Evolutionary conservation across 30 jellyfish, hydroid and myxozoan species (phyloP).

Genomic region (Catostylus mosaicus): DNA sequence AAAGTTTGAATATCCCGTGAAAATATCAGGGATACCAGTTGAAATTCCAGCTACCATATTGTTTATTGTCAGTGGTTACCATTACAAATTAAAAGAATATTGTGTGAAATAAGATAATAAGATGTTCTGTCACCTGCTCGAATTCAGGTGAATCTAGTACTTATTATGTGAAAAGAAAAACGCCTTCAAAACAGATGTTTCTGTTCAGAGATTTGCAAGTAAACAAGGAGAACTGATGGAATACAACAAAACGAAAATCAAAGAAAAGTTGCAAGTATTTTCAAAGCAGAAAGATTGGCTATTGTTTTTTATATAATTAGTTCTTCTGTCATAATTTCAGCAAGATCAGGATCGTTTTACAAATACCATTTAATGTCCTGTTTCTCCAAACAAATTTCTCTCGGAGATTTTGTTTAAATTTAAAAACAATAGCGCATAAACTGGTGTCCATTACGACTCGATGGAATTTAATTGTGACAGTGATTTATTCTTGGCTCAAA

Average conservation of each 20-base stretch:
- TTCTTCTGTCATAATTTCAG: too few relatives aligned
- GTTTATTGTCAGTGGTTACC: not conserved
- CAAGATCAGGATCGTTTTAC: too few relatives aligned
- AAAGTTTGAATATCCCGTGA: not conserved
- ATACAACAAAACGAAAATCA: not conserved
- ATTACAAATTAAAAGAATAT: not conserved
- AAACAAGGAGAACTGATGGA: not conserved
- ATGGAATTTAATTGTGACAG: not conserved
- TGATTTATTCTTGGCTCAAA: not conserved
- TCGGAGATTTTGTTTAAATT: too few relatives aligned
- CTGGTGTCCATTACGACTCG: not conserved
- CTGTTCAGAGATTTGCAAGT: not conserved
- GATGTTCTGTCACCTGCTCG: conserved; percentile 17
- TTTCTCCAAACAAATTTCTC: too few relatives aligned
- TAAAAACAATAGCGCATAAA: too few relatives aligned
- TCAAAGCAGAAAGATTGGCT: not conserved
- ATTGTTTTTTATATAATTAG: not conserved
- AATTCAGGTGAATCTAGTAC: not conserved
- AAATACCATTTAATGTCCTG: too few relatives aligned
- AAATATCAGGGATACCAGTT: not conserved
- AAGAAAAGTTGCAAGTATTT: not conserved
- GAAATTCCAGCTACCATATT: not conserved
- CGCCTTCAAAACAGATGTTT: not conserved
- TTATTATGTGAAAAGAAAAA: not conserved
- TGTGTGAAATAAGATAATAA: conserved; percentile 2